These are phyloP conservation scores for Perizoma flavofasciatum DNA, from an alignment of 2,888 invertebrate species.

Conservation along the genomic window DNA sequence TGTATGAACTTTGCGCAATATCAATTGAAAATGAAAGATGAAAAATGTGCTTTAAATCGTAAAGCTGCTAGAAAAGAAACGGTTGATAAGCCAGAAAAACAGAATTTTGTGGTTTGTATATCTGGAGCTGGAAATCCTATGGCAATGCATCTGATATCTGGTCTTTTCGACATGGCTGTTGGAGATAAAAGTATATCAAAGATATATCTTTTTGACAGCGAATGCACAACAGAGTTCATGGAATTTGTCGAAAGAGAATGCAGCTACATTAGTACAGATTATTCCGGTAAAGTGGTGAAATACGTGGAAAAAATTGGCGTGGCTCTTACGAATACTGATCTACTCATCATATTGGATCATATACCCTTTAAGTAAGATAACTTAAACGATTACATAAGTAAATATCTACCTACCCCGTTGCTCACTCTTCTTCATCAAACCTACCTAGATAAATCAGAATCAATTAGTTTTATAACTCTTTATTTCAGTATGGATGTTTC, in stretches of 20 bases:
- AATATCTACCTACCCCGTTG: neutral
- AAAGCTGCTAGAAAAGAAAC: conserved; percentile 19
- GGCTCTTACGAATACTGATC: conserved; percentile 74
- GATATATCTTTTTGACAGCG: conserved; percentile 63
- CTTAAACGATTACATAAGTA: neutral
- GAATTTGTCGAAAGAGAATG: conserved; percentile 65
- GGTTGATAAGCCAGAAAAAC: conserved; percentile 35
- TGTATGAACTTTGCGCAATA: conserved; percentile 58
- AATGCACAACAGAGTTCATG: conserved; percentile 56
- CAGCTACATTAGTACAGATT: conserved; percentile 54
- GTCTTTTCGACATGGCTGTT: conserved; percentile 55
- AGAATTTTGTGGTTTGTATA: conserved; percentile 58
- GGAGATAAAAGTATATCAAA: conserved; percentile 55
- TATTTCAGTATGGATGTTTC: conserved; percentile 50
- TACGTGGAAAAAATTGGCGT: conserved; percentile 70
- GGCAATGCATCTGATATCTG: conserved; percentile 64
- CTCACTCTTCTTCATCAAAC: no score
- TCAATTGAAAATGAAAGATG: conserved; percentile 48
- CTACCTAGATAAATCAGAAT: no score
- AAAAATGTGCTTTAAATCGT: conserved; percentile 24
- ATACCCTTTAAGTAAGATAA: conserved; percentile 60
- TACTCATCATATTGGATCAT: conserved; percentile 81
- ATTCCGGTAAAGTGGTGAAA: conserved; percentile 62
- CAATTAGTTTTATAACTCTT: neutral
- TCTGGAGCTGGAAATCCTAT: conserved; percentile 63